Percentiles rank a stretch among this genome's conserved stretches.
Conservation (phyloP, 2,888 invertebrate genomes). For the Troides aeacus region DNA sequence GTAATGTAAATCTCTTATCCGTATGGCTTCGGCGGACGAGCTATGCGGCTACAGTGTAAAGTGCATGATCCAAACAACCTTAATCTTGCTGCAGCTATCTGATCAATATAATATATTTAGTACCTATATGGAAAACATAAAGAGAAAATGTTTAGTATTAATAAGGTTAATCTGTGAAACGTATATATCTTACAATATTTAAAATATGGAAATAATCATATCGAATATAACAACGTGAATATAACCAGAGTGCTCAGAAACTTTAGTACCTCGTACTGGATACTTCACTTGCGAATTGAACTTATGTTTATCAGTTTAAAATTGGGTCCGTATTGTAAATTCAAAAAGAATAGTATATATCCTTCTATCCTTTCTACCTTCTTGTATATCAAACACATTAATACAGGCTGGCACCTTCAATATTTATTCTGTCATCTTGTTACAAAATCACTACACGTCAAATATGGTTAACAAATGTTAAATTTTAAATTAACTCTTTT, state of each 20-base stretch:
- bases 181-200: background rate
- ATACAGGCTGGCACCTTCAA: background rate
- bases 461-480: conserved; percentile 2
- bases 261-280: no score
- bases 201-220: background rate
- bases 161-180: background rate
- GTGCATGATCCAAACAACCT: conserved; percentile 7
- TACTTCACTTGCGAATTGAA: no score
- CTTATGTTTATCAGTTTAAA: no score
- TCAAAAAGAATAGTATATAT: no score
- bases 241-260: no score
- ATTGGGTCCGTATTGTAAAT: no score
- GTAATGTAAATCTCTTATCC: conserved; percentile 17
- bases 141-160: background rate
- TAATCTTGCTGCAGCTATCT: background rate
- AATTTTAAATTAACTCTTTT: background rate
- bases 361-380: background rate
- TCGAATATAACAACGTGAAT: background rate
- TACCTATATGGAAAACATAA: background rate
- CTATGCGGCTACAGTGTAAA: conserved; percentile 6
- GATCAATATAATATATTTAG: background rate
- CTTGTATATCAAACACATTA: background rate
- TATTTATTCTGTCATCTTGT: background rate
- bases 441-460: background rate
- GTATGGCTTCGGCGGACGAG: conserved; percentile 19